Evolutionary conservation across 2,888 invertebrate species (phyloP), one percentile per base, ranked within the genome.

Genomic region (Gortyna flavago): DNA sequence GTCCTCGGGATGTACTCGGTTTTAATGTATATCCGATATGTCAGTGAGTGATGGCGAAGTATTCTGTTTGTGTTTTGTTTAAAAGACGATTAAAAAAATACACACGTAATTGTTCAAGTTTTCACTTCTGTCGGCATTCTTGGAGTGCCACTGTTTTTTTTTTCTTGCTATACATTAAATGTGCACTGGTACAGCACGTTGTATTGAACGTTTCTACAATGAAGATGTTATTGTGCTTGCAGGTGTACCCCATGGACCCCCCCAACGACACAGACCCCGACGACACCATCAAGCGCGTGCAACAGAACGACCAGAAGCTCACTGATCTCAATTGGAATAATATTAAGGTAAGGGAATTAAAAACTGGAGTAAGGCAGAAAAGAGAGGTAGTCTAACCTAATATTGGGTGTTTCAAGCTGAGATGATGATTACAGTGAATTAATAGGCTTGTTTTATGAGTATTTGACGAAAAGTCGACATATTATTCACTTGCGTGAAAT

Each of bases 321-420:
- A 98, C 98, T 93, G 99, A 99, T 96, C 98, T 99, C 94, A 99
- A 99, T 97, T 99, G 99, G 97, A 99, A 99, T 97, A 99, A 99
- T 97, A 99, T 99, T 97, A 99, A 99, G 98, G 99, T 76, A 38
- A 25, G 35, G 25, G 35, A 35, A 62, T 35, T 0, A 35, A 13
- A 21, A 38, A 62, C 0, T 11, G 32, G 59, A 61, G 8, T 61
- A 8, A 61, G 3, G 32, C 0, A 61, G 32, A 32, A 32, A 8
- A 0, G 8, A 18, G 2, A 59, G 32, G 8, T 32, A 61, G 32
- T 4, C 8, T 38, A 16, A n/a, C 8, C 16, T 64, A 38, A 4
- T 7, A 38, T 25, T n/a, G 16, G 0, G 25, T 64, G 4, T 65
- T 65, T 65, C 16, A 65, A 25, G 25, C 35, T 25, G 64, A 32